Evolutionary conservation across 2,113 vertebrate species (phyloP).

Genomic region (Pundamilia nyererei): DNA sequence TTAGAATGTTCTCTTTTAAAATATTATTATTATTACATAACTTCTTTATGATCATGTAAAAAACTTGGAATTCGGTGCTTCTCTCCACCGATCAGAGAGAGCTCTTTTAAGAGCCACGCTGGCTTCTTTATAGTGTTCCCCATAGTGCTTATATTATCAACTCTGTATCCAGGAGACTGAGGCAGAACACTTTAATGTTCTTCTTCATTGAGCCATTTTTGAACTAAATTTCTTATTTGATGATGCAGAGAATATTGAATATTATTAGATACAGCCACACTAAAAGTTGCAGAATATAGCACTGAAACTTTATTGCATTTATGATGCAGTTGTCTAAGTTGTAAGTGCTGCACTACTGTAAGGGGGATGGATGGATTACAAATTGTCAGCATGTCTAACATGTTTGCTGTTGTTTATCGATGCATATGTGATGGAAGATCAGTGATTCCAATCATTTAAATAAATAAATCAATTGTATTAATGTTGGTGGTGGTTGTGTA

Average conservation of each 20-base stretch:
- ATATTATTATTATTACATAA: not conserved
- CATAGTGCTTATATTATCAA: not conserved
- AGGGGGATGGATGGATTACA: not conserved
- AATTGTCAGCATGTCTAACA: not conserved
- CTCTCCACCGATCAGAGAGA: not conserved
- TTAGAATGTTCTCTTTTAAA: not conserved
- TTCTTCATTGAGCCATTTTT: not conserved
- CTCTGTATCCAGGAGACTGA: not conserved
- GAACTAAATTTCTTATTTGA: not conserved
- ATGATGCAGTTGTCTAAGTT: not conserved
- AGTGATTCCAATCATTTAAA: not conserved
- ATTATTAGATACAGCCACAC: not conserved
- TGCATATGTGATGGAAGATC: not conserved
- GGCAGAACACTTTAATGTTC: not conserved
- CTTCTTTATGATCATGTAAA: not conserved
- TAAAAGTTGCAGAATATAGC: not conserved
- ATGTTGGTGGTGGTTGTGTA: not conserved
- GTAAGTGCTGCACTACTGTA: fast-evolving
- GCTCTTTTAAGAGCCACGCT: not conserved
- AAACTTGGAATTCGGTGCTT: not conserved
- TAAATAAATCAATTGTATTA: not conserved
- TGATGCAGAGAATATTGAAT: not conserved
- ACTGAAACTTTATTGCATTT: not conserved
- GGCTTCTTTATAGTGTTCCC: not conserved
- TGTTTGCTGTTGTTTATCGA: not conserved